Evolutionary conservation across 2,797 vertebrate genomes (phyloP).

Genomic region (Microchirus variegatus): DNA sequence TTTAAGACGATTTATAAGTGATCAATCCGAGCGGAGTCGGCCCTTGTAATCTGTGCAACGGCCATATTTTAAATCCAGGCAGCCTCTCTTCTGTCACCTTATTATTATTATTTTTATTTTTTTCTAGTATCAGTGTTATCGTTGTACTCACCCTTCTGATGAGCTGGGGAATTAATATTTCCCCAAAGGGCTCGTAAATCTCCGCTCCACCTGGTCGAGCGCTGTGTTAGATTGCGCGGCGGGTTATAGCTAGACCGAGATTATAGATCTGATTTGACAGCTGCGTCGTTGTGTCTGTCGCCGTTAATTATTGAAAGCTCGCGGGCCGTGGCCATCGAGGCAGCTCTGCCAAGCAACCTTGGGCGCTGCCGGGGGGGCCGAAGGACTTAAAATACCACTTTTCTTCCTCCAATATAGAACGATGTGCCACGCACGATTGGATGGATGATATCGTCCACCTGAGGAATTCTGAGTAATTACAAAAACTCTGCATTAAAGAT

Average conservation of each 20-base stretch:
- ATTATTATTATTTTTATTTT: neutral
- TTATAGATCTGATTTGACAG: conserved; percentile 79
- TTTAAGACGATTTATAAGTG: too few species aligned
- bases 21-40: neutral
- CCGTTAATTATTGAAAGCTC: conserved; percentile 77
- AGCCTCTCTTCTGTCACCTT: conserved; percentile 7
- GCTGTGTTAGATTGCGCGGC: conserved; percentile 42
- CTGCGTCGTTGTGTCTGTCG: conserved; percentile 73
- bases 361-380: conserved; percentile 60
- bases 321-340: conserved; percentile 45
- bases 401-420: too few species aligned
- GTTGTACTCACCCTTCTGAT: conserved; percentile 36
- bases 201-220: conserved; percentile 46
- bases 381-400: conserved; percentile 43
- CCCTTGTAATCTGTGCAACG: too few species aligned
- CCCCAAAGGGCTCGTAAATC: conserved; percentile 67
- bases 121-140: conserved; percentile 53
- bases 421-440: too few species aligned
- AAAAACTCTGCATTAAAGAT: too few species aligned
- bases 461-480: too few species aligned
- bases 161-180: conserved; percentile 46
- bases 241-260: conserved; percentile 42
- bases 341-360: conserved; percentile 75
- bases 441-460: too few species aligned
- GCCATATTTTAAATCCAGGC: conserved; percentile 28